Percentiles rank a stretch among this genome's conserved stretches.
phyloP scores from a whole-genome alignment of 2,888 invertebrate species.

The Machimus rusticus region DNA sequence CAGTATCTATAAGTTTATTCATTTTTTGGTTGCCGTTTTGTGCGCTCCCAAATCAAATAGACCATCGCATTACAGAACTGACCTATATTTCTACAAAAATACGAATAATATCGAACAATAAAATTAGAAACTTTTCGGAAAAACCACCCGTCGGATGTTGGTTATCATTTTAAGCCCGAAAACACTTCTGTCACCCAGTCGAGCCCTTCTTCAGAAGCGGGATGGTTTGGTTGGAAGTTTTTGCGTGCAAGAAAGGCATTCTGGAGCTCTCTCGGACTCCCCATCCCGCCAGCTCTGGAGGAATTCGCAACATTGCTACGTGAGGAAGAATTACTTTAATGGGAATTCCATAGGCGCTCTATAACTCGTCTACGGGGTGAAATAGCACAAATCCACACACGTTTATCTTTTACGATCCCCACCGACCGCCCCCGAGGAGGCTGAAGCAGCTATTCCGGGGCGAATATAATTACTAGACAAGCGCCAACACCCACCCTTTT shows the following conservation, averaged over 20 bases:
- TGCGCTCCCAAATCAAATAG: not conserved
- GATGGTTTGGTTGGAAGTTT: not conserved
- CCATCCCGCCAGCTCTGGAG: not conserved
- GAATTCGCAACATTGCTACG: not conserved
- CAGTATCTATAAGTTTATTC: too few relatives aligned
- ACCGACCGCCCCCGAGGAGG: not conserved
- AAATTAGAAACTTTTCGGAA: not conserved
- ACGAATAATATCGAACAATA: not conserved
- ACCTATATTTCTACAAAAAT: not conserved
- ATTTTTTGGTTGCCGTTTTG: not conserved
- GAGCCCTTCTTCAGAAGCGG: not conserved
- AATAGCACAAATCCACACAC: not conserved
- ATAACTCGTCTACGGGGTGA: not conserved
- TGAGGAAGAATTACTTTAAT: not conserved
- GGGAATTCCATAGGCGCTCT: not conserved
- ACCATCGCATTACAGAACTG: not conserved
- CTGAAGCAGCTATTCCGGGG: not conserved
- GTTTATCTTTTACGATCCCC: slow-evolving; percentile 1
- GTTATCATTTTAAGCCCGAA: not conserved
- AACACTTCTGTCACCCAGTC: not conserved
- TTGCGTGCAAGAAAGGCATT: not conserved
- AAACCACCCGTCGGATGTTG: not conserved
- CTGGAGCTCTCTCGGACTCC: not conserved
- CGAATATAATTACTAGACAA: not conserved
- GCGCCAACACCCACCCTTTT: not conserved